A percentile compares a stretch with the other conserved stretches of the same genome.
These are phyloP conservation scores for Drosophila melanocephala DNA, from an alignment of 2,888 invertebrate genomes.

Conservation along the genomic window DNA sequence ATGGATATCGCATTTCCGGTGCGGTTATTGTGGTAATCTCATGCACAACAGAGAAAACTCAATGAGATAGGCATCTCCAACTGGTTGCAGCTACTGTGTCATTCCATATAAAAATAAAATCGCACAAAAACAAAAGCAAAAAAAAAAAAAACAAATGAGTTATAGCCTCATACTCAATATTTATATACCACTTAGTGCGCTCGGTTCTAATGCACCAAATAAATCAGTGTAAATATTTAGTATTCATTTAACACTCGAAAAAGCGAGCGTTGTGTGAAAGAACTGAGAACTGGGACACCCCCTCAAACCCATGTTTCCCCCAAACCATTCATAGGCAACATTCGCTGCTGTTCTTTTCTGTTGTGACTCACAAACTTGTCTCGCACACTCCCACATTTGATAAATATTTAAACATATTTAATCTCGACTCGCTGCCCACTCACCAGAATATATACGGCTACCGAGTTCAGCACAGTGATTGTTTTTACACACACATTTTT, in stretches of 20 bases:
- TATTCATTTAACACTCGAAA: slow-evolving; percentile 71
- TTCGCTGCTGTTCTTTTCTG: slow-evolving; percentile 24
- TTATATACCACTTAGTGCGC: slow-evolving; percentile 68
- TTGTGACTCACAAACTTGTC: slow-evolving; percentile 75
- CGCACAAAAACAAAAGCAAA: not conserved
- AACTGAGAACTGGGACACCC: not conserved
- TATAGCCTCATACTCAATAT: slow-evolving; percentile 58
- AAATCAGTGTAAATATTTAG: slow-evolving; percentile 76
- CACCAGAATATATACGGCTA: slow-evolving; percentile 57
- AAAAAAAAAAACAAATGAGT: slow-evolving; percentile 33
- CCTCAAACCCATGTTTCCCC: not conserved
- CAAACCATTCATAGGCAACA: slow-evolving; percentile 27
- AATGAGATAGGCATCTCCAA: slow-evolving; percentile 46
- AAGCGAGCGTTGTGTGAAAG: slow-evolving; percentile 10
- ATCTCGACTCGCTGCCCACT: slow-evolving; percentile 59
- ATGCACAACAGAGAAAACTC: slow-evolving; percentile 41
- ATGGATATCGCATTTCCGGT: slow-evolving; percentile 73
- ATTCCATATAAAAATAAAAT: slow-evolving; percentile 10
- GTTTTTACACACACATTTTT: slow-evolving; percentile 26
- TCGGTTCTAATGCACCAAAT: slow-evolving; percentile 71
- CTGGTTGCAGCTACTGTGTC: slow-evolving; percentile 36
- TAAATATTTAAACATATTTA: slow-evolving; percentile 74
- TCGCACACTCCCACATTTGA: slow-evolving; percentile 78
- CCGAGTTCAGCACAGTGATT: slow-evolving; percentile 66
- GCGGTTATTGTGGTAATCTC: slow-evolving; percentile 69